Base-by-base conservation (phyloP, 2,888 invertebrate genomes). In the Eilema griseolum region DNA sequence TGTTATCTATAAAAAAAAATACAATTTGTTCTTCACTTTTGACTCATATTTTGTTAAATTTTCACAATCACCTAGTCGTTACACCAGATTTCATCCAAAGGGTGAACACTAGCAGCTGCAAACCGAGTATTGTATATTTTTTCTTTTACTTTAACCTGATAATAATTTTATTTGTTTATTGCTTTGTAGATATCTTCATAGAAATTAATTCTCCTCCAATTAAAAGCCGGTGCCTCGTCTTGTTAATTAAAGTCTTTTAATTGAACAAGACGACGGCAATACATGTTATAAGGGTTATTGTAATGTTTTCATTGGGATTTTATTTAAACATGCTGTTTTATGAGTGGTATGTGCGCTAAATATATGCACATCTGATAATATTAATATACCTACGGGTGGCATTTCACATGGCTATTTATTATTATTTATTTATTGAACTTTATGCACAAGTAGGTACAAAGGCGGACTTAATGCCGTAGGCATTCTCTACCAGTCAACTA, bases 81-180 rank as follows among this genome's bases (percentile, higher is more conserved):
- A n/a, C n/a, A n/a, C n/a, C 8, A n/a, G n/a, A 20, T 52, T n/a
- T n/a, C 52, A 52, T 10, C 8, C 1, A 52, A 52, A 8, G 52
- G n/a, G 52, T 1, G 0, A 20, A 46, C 3, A 52, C 12, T 20
- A 20, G 20, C 20, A 46, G 46, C 61, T 77, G 72, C 52, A 64
- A 75, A 73, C 62, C 63, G 52, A 71, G 52, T 65, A 16, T 75
- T 67, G n/a, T 52, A 16, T 7, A 16, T 12, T 78, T 69, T 71
- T 63, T 76, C 63, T 74, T 24, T 67, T 74, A 71, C 62, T 59
- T 41, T 59, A 70, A 66, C 65, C 61, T 67, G 70, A 72, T 73
- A 76, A 80, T 80, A 82, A 74, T 64, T 57, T 79, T 65, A 57
- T 37, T 66, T 73, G 61, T 82, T 80, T 82, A 81, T 76, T 74